Evolutionary conservation across 2,888 invertebrate species (phyloP).

Genomic region (Mayetiola destructor): DNA sequence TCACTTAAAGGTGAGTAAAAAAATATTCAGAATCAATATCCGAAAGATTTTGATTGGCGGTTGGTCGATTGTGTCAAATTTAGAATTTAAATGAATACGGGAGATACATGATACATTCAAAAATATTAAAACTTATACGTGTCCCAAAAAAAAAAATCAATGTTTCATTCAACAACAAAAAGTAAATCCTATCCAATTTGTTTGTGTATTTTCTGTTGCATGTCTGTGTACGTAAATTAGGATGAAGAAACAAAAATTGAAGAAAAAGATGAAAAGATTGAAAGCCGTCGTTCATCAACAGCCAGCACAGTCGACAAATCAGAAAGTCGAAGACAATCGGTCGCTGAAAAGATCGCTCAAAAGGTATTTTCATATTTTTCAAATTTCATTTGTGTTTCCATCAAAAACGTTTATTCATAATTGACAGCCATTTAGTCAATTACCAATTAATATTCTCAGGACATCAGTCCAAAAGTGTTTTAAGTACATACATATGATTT

Average conservation of each 20-base stretch:
- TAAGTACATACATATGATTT: no score
- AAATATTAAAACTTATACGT: not conserved
- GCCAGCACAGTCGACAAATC: not conserved
- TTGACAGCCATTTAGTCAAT: no score
- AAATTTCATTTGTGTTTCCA: not conserved
- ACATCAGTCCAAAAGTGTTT: no score
- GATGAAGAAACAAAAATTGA: not conserved
- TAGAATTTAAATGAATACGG: no score
- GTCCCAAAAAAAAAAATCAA: no score
- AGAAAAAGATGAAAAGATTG: slow-evolving; percentile 2
- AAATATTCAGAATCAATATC: no score
- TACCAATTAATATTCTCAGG: no score
- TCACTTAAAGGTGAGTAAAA: slow-evolving; percentile 25
- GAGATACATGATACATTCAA: not conserved
- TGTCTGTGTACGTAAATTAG: not conserved
- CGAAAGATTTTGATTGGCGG: no score
- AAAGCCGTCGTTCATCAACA: not conserved
- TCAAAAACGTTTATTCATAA: no score
- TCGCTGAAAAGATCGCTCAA: slow-evolving; percentile 13
- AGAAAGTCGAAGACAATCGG: slow-evolving; percentile 13
- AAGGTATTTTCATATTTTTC: slow-evolving; percentile 17
- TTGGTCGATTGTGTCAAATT: no score
- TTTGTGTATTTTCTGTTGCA: not conserved
- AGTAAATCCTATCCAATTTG: no score
- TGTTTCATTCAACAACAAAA: no score